Base-by-base conservation (phyloP, 2,113 vertebrate genomes). In the Rhombomys opimus region DNA sequence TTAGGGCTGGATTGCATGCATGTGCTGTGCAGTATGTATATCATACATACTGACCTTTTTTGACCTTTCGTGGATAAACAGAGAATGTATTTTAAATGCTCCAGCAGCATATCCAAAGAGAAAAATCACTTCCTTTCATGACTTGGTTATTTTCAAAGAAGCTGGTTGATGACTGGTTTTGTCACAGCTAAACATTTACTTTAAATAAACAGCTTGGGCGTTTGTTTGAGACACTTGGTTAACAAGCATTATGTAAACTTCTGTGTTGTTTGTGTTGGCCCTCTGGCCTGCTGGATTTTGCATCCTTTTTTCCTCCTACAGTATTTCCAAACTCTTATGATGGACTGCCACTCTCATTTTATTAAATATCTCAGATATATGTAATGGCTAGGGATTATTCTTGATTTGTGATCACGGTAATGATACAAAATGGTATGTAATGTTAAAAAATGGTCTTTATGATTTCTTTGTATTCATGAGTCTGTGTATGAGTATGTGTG, bases 171-270 rank as follows among this genome's bases (percentile, higher is more conserved):
- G 32, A 95, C 12, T 75, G 77, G 77, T 54, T 35, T 59, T 90
- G 35, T 73, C 50, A 87, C 22, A 78, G 38, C 80, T 89, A 93
- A 70, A 94, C 25, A 78, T 85, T 95, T 93, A 67, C 78, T 93
- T 95, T 82, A 89, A 93, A 82, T 67, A 91, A 80, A 67, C 2
- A 94, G 41, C 30, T 20, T 35, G 67, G 50, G 61, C 7, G 30
- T 85, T 85, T 85, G 59, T 65, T 85, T 65, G 38, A 65, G 46
- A 5, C 25, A 25, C n/a, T 84, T 61, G 75, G 87, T 67, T 76
- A 90, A 61, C n/a, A 91, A 41, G 30, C 13, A 72, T 46, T 38
- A 32, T 65, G 2, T 10, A 30, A 75, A 67, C 12, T 57, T 91
- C 50, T 87, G 17, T 35, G 22, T 27, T 59, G 81, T 89, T 4